Evolutionary conservation across 1,140 invertebrate genomes (phyloP).

Genomic region (Ceratina australensis): DNA sequence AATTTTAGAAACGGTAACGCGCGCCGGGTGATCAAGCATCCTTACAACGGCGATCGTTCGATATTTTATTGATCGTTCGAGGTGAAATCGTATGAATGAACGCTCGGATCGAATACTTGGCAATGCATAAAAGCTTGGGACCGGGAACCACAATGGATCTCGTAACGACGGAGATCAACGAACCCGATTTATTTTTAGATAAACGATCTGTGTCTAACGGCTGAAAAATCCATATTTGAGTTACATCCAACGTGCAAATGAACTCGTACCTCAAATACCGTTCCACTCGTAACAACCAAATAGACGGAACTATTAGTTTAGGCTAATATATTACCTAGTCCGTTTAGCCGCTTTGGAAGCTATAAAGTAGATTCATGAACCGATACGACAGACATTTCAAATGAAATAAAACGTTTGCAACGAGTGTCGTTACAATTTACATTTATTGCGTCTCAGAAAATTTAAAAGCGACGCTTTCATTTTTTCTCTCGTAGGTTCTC

Average conservation of each 20-base stretch:
- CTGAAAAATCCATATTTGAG: neutral
- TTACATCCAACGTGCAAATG: neutral
- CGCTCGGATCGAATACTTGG: neutral
- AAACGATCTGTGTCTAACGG: neutral
- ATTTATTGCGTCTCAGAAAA: too few species aligned
- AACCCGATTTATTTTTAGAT: neutral
- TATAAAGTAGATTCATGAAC: conserved; percentile 8
- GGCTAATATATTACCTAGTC: neutral
- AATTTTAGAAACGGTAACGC: too few species aligned
- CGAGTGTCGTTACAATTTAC: neutral
- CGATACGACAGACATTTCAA: neutral
- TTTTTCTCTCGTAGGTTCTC: neutral
- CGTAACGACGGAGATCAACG: neutral
- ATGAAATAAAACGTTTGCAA: neutral
- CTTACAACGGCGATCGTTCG: neutral
- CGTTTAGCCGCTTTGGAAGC: neutral
- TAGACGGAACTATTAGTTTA: neutral
- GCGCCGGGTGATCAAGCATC: too few species aligned
- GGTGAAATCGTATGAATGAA: neutral
- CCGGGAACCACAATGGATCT: neutral
- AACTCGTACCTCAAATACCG: neutral
- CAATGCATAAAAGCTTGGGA: conserved; percentile 4
- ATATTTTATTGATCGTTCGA: neutral
- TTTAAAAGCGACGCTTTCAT: too few species aligned
- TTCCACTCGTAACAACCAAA: neutral